These are phyloP conservation scores for Oreotrochilus melanogaster DNA, from an alignment of 2,113 vertebrate species.

Conservation along the genomic window DNA sequence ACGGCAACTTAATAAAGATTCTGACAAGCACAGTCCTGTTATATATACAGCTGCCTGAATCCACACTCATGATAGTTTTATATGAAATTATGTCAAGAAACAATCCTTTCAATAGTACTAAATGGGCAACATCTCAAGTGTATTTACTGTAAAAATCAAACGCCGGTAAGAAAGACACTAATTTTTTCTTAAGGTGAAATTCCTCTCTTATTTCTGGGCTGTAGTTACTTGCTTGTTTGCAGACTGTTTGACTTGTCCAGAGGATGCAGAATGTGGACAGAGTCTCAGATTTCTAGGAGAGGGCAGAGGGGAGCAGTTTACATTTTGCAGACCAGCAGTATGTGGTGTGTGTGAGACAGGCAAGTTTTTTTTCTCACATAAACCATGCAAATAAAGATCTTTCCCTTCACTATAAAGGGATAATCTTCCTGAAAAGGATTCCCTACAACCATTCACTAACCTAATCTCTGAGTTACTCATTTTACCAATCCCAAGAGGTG, in stretches of 20 bases:
- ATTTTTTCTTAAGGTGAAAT: background rate
- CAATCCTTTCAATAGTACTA: background rate
- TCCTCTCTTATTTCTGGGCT: background rate
- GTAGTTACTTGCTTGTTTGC: background rate
- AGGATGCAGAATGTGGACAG: background rate
- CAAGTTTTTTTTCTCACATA: background rate
- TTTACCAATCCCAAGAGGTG: background rate
- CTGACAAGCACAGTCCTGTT: slow-evolving; percentile 39
- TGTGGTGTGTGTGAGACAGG: background rate
- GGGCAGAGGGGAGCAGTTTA: background rate
- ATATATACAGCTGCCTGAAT: background rate
- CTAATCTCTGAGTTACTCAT: background rate
- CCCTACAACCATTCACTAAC: background rate
- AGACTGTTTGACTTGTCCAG: slow-evolving; percentile 21
- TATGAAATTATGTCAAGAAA: background rate
- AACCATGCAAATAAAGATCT: background rate
- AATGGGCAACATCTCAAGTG: background rate
- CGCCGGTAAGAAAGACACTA: background rate
- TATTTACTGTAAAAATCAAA: slow-evolving; percentile 31
- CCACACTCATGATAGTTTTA: slow-evolving; percentile 5
- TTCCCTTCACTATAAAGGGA: background rate
- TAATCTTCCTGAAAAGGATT: background rate
- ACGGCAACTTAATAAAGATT: slow-evolving; percentile 59
- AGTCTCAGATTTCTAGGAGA: background rate
- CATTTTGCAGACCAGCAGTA: background rate